Evolutionary conservation across 2,797 vertebrate genomes (phyloP).

Genomic region (Mormyrus hasselquistii): DNA sequence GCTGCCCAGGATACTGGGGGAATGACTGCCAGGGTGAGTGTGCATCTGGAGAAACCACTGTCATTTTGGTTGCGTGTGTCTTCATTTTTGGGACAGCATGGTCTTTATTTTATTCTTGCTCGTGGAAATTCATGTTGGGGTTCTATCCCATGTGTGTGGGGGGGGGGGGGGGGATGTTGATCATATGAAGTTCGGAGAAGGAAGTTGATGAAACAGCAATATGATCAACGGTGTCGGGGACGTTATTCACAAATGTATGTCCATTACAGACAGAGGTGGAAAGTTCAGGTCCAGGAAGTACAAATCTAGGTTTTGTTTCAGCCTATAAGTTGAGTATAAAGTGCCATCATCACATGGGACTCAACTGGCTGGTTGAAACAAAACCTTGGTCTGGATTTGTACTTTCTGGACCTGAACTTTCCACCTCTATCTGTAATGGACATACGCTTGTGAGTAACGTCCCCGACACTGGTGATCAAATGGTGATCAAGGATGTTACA

Average conservation of each 20-base stretch:
- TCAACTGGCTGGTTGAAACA: not conserved
- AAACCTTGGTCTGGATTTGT: not conserved
- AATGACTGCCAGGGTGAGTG: constrained; percentile 77
- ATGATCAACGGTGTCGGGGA: not conserved
- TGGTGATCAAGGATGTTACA: not conserved
- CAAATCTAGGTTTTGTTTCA: not conserved
- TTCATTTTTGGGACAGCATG: not conserved
- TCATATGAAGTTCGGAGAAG: not conserved
- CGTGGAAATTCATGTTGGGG: not conserved
- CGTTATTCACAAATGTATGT: not conserved
- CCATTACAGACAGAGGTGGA: not conserved
- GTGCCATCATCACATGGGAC: not conserved
- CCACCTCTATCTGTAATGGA: not conserved
- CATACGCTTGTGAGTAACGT: not conserved
- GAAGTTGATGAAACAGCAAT: not conserved
- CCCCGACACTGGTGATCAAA: not conserved
- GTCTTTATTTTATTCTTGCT: not conserved
- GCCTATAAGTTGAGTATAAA: not conserved
- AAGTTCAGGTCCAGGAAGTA: not conserved
- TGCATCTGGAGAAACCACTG: not conserved
- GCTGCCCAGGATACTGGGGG: constrained; percentile 85
- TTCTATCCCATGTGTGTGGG: not conserved
- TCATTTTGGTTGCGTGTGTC: not conserved
- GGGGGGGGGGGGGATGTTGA: not conserved
- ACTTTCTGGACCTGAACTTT: not conserved